Percentiles rank a stretch among this genome's conserved stretches.
Conservation (phyloP, 2,888 invertebrate species). For the Cataglyphis livida region DNA sequence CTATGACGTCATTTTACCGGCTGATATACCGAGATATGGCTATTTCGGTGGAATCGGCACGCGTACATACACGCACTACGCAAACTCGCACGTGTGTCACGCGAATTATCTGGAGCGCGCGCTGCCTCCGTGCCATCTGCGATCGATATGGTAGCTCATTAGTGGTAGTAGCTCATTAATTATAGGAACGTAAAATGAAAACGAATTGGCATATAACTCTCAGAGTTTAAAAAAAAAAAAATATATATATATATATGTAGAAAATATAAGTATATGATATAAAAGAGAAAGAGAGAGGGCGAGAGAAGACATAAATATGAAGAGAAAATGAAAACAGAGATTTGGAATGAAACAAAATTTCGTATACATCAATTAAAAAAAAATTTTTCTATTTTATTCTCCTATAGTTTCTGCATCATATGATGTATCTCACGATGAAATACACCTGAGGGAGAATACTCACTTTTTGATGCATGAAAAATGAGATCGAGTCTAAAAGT, state of each 20-base stretch:
- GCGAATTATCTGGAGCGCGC: slow-evolving; percentile 62
- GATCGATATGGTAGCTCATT: slow-evolving; percentile 36
- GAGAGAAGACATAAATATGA: too few species aligned
- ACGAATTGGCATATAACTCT: background rate
- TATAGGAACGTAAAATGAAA: background rate
- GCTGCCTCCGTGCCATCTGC: background rate
- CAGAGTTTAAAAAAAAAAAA: background rate
- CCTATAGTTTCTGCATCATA: background rate
- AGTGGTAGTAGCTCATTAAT: slow-evolving; percentile 14
- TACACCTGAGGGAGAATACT: slow-evolving; percentile 26
- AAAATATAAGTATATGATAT: background rate
- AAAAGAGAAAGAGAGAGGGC: background rate
- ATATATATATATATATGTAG: background rate
- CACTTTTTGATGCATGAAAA: slow-evolving; percentile 43
- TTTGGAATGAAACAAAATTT: background rate
- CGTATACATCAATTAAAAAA: background rate
- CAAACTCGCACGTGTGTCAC: slow-evolving; percentile 55
- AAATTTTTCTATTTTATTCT: slow-evolving; percentile 21
- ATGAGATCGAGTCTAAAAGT: background rate
- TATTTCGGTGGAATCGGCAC: slow-evolving; percentile 66
- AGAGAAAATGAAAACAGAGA: background rate
- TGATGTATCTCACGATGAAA: background rate
- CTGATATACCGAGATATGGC: slow-evolving; percentile 62
- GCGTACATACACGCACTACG: slow-evolving; percentile 44
- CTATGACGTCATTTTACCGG: slow-evolving; percentile 70